Percentiles rank a stretch among this genome's conserved stretches.
These are phyloP conservation scores for Phenganax marumi DNA, from an alignment of 92 coral and sea anemone species.

Conservation along the genomic window DNA sequence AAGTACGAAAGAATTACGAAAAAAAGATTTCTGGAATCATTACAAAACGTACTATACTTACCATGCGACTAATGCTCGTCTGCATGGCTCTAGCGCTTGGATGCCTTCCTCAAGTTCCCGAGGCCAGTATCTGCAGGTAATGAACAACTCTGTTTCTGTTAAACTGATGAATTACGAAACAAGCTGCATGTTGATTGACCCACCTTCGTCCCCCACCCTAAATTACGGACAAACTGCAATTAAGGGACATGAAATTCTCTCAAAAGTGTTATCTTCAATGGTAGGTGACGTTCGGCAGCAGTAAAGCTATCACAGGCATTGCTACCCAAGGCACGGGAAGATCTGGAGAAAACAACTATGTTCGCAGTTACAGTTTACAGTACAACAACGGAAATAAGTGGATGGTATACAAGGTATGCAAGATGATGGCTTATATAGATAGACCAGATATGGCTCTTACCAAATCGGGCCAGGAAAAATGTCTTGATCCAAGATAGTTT, in stretches of 20 bases:
- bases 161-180: neutral
- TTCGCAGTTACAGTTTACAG: constrained; percentile 29
- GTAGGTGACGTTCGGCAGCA: constrained; percentile 9
- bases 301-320: constrained; percentile 17
- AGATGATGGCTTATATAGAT: too few species aligned
- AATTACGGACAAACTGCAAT: neutral
- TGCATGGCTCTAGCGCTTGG: constrained; percentile 38
- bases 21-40: neutral
- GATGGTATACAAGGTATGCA: constrained; percentile 16
- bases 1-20: constrained; percentile 5
- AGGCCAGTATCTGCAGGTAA: constrained; percentile 31
- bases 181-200: neutral
- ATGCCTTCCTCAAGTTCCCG: constrained; percentile 3
- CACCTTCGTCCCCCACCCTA: neutral
- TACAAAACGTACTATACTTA: neutral
- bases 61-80: neutral
- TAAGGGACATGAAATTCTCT: neutral
- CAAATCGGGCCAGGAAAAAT: neutral
- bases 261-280: neutral
- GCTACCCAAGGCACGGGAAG: constrained; percentile 37
- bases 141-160: too few species aligned
- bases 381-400: neutral
- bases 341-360: constrained; percentile 17
- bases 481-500: neutral
- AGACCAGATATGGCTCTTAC: neutral